A percentile compares a stretch with the other conserved stretches of the same genome.
Conservation (phyloP, 2,113 vertebrate genomes). For the Corythoichthys intestinalis region DNA sequence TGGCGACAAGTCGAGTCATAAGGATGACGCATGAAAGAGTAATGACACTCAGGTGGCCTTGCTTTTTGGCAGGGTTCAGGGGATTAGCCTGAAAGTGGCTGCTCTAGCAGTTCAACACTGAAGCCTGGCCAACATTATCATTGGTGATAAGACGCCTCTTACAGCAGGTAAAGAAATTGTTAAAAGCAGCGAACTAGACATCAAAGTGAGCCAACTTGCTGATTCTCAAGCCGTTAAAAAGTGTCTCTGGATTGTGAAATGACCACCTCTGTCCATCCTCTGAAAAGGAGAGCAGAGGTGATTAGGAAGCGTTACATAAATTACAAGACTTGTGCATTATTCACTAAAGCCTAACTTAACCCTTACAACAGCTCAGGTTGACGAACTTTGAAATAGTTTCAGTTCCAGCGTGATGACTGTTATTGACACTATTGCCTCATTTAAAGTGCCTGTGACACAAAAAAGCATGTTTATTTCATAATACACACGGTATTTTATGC, state of each 20-base stretch:
- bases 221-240: slow-evolving; percentile 39
- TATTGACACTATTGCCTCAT: too few relatives aligned
- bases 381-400: too few relatives aligned
- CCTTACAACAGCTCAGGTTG: too few relatives aligned
- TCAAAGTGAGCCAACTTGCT: slow-evolving; percentile 45
- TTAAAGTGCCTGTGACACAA: too few relatives aligned
- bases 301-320: too few relatives aligned
- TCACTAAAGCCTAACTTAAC: too few relatives aligned
- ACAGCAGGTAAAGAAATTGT: slow-evolving; percentile 39
- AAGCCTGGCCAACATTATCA: background rate
- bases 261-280: too few relatives aligned
- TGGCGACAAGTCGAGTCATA: slow-evolving; percentile 42
- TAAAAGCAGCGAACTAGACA: slow-evolving; percentile 17
- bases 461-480: too few relatives aligned
- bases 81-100: slow-evolving; percentile 53
- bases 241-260: background rate
- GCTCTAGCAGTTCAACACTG: slow-evolving; percentile 26
- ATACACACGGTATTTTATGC: too few relatives aligned
- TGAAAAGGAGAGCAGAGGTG: too few relatives aligned
- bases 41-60: slow-evolving; percentile 44
- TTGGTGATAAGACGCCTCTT: slow-evolving; percentile 37
- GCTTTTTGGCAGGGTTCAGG: slow-evolving; percentile 28
- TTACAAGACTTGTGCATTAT: too few relatives aligned
- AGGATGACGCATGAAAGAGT: slow-evolving; percentile 56
- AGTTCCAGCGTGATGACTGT: too few relatives aligned